Evolutionary conservation across 2,113 vertebrate genomes (phyloP).

Genomic region (Gymnarchus niloticus): DNA sequence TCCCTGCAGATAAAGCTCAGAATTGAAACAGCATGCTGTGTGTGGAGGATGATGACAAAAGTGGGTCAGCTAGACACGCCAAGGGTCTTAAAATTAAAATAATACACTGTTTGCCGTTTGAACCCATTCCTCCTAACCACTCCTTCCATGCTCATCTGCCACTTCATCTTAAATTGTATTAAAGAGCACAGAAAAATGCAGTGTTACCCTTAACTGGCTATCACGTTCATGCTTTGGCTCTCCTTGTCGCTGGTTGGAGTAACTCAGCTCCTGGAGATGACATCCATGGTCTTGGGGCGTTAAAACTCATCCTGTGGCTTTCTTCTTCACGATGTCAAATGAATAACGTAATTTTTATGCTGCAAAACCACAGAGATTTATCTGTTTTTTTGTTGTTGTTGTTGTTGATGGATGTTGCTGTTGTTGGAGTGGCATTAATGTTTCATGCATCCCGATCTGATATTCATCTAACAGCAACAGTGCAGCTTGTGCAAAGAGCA

Average conservation of each 20-base stretch:
- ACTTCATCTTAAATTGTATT: constrained; percentile 24
- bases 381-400: no score
- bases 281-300: not conserved
- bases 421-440: not conserved
- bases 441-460: not conserved
- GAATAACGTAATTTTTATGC: not conserved
- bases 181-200: constrained; percentile 16
- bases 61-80: constrained; percentile 36
- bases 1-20: constrained; percentile 55
- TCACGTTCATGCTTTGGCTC: constrained; percentile 38
- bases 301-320: not conserved
- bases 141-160: constrained; percentile 10
- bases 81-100: constrained; percentile 25
- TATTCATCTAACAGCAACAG: not conserved
- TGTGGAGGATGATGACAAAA: constrained; percentile 30
- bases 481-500: not conserved
- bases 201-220: constrained; percentile 37
- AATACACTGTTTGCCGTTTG: constrained; percentile 5
- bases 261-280: constrained; percentile 48
- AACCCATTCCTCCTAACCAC: not conserved
- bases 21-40: constrained; percentile 47
- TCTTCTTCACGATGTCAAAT: not conserved
- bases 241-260: constrained; percentile 50
- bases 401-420: not conserved
- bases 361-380: not conserved